Evolutionary conservation across 2,888 invertebrate species (phyloP).

Genomic region (Monoplex corrugatus): DNA sequence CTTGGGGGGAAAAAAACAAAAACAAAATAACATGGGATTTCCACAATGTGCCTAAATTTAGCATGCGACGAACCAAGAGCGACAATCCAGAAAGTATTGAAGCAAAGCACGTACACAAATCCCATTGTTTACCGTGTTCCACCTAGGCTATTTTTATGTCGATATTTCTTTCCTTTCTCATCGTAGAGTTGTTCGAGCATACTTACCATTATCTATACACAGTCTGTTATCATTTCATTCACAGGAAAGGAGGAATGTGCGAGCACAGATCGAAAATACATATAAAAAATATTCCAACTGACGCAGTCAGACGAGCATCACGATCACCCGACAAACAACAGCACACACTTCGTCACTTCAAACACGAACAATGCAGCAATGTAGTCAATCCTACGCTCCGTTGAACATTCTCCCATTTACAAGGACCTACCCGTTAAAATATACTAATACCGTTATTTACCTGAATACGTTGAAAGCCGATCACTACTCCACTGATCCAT

Average conservation of each 20-base stretch:
- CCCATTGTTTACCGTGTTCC: no score
- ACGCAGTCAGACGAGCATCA: neutral
- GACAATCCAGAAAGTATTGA: constrained; percentile 14
- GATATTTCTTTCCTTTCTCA: neutral
- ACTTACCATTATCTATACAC: neutral
- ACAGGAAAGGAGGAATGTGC: neutral
- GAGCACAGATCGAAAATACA: neutral
- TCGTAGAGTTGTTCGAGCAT: neutral
- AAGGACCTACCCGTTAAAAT: neutral
- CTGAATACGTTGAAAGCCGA: neutral
- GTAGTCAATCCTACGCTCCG: neutral
- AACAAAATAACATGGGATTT: neutral
- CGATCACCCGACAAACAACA: constrained; percentile 27
- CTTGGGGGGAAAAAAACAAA: no score
- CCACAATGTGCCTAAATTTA: neutral
- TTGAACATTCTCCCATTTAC: neutral
- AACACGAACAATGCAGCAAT: neutral
- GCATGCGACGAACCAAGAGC: neutral
- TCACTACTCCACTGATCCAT: neutral
- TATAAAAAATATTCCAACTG: neutral
- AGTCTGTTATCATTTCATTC: neutral
- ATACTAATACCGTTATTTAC: neutral
- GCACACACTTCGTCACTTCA: neutral
- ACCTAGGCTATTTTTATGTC: neutral
- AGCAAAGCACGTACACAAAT: no score